Evolutionary conservation across 1,140 invertebrate species (phyloP).

Genomic region (Pollicipes pollicipes): DNA sequence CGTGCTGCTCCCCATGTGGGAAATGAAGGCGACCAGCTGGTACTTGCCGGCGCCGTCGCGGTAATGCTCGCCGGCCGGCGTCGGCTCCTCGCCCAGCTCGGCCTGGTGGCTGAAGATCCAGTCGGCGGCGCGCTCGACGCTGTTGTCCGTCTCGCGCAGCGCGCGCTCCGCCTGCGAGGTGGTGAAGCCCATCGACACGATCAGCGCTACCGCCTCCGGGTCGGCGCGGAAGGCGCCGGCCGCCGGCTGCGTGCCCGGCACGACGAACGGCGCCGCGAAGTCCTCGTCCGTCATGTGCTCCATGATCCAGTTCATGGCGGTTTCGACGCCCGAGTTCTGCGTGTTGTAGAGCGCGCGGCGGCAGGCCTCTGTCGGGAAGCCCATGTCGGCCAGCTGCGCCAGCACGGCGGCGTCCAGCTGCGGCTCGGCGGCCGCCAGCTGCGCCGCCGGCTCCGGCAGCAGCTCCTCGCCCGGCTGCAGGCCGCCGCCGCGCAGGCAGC

Average conservation of each 20-base stretch:
- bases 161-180: constrained; percentile 60
- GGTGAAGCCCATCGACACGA: constrained; percentile 79
- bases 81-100: constrained; percentile 34
- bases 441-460: constrained; percentile 47
- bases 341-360: constrained; percentile 74
- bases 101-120: constrained; percentile 88
- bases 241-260: constrained; percentile 22
- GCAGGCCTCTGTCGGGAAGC: constrained; percentile 75
- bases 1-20: constrained; percentile 93
- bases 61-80: constrained; percentile 4
- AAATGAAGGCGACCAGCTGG: constrained; percentile 78
- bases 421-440: constrained; percentile 13
- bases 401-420: constrained; percentile 31
- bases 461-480: constrained; percentile 59
- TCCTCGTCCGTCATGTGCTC: constrained; percentile 81
- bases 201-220: constrained; percentile 44
- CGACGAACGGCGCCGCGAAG: constrained; percentile 51
- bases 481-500: constrained; percentile 48
- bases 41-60: constrained; percentile 44
- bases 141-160: constrained; percentile 70
- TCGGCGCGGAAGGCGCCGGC: constrained; percentile 31
- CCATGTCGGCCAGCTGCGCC: constrained; percentile 50
- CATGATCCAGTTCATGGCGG: constrained; percentile 88
- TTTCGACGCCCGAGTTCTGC: constrained; percentile 61
- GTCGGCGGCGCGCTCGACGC: constrained; percentile 80